Evolutionary conservation across 2,113 vertebrate species (phyloP), one percentile per base, ranked within the genome.

Genomic region (Kryptolebias marmoratus): DNA sequence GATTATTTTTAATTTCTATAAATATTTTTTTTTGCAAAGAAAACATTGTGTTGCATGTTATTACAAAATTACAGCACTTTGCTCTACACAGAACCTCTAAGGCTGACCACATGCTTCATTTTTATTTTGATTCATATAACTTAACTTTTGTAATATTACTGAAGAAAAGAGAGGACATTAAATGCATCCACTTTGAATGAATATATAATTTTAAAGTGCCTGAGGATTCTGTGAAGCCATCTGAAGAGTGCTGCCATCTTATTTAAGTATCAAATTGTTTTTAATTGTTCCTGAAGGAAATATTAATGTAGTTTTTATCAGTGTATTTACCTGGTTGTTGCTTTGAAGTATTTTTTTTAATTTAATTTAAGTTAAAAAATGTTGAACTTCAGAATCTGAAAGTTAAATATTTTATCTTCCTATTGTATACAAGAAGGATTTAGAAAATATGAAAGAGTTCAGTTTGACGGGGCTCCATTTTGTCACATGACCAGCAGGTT

Each of bases 91-190:
- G 76, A 75, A 81, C 60, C 57, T 64, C 54, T 71, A 74, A 77
- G 50, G 54, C 64, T 47, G 67, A 75, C 73, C 58, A 64, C 64
- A 71, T 75, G 54, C 64, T 77, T 81, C 83, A 86, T 83, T 68
- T 75, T 85, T 68, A 77, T 88, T 89, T 90, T 88, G 85, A 85
- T 88, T 85, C 81, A 85, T 88, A 49, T 49, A 15, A 16, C 4
- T 18, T 9, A 50, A 2, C n/a, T 16, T 50, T 18, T 50, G 49
- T 50, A 50, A 7, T n/a, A 18, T 2, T n/a, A 8, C 49, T 50
- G 15, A 49, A 49, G 4, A 16, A 85, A 88, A 77, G 71, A 78
- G 50, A 68, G 67, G 64, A 78, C 81, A 87, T 81, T 77, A 53
- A 88, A 81, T 82, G 67, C 68, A 64, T 80, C 68, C 72, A 22